Evolutionary conservation across 1,140 invertebrate species (phyloP).

Genomic region (Diorhabda sublineata): DNA sequence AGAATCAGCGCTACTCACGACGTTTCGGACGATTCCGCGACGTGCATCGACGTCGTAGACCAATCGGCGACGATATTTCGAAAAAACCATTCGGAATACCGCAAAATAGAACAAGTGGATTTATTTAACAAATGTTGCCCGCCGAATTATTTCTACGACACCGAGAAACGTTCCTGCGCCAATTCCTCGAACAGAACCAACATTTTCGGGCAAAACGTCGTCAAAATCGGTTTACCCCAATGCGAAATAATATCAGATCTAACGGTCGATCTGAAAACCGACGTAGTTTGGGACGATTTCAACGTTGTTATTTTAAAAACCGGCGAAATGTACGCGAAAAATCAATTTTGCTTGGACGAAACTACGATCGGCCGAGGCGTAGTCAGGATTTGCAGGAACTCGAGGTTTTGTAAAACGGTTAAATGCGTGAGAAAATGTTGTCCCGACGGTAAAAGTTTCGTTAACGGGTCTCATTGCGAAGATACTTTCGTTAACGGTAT

Average conservation of each 20-base stretch:
- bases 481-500: conserved; percentile 26
- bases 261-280: conserved; percentile 11
- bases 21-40: too few species aligned
- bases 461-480: conserved; percentile 29
- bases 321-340: neutral
- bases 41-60: neutral
- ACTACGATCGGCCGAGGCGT: conserved; percentile 12
- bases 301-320: conserved; percentile 2
- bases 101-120: neutral
- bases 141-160: conserved; percentile 18
- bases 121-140: conserved; percentile 28
- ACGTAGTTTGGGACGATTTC: conserved; percentile 7
- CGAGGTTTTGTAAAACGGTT: conserved; percentile 23
- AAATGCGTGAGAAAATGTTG: conserved; percentile 39
- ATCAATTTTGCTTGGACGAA: conserved; percentile 29
- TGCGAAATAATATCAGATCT: conserved; percentile 22
- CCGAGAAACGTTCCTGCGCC: conserved; percentile 12
- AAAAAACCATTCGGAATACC: neutral
- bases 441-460: conserved; percentile 34
- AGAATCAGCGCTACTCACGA: too few species aligned
- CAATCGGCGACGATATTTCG: neutral
- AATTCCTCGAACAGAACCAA: conserved; percentile 4
- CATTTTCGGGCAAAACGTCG: conserved; percentile 1
- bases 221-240: conserved; percentile 24
- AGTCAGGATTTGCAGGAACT: conserved; percentile 27